Evolutionary conservation across 2,797 vertebrate genomes (phyloP), one percentile per base, ranked within the genome.

Genomic region (Simalia tracyae): DNA sequence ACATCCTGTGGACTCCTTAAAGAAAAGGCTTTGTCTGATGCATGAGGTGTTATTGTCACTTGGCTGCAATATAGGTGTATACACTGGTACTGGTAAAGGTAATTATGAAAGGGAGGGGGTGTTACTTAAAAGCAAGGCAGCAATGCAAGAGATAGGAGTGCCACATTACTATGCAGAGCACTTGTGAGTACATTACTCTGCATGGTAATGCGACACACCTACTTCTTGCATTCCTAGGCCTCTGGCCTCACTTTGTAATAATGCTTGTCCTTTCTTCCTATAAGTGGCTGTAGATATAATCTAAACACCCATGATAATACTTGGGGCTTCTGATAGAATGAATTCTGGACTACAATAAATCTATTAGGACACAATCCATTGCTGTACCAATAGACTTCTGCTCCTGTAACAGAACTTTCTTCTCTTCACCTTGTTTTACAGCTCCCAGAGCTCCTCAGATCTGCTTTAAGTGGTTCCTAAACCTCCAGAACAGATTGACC

Each of bases 101-200:
- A 72, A 91, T 91, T 87, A 76, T 46, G 46, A 8, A 60, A 87
- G 19, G 28, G 66, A 76, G 57, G 24, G 24, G 19, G 56, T 81
- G 36, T 50, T 50, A 87, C 72, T 87, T 28, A 36, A 72, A 59
- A 87, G 36, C 59, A 24, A 87, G 31, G 63, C 22, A 64, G 24
- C 31, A 91, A 59, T 86, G 64, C 36, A 91, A 87, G 86, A 91
- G 64, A 61, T 76, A 87, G 86, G 50, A 60, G 86, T 72, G 56
- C 22, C 36, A 50, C 36, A 50, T 72, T 91, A 59, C 15, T 87
- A 42, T 60, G 85, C 26, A 72, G 64, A 76, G 1, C 3, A 3
- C 36, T 60, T 59, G 59, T 5, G 36, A 87, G 22, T 60, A 87
- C 56, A 72, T 46, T 72, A 59, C 17, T 76, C 31, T 91, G 56